A percentile compares a stretch with the other conserved stretches of the same genome.
phyloP scores from a whole-genome alignment of 2,888 invertebrate species.

The Ophion ellenae region DNA sequence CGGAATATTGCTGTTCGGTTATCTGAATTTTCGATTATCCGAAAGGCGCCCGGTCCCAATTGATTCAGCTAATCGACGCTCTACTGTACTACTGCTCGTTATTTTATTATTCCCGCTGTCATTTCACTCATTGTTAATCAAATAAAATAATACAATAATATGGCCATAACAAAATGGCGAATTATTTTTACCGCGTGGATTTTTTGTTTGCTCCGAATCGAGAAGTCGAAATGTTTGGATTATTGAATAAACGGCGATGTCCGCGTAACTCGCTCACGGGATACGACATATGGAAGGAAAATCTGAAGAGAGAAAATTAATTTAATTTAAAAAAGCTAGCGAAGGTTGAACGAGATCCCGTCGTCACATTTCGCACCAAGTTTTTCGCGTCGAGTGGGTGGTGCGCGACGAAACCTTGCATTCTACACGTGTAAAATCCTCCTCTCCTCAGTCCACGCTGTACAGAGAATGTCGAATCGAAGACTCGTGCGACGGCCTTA shows the following conservation, averaged over 20 bases:
- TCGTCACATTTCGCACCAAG: slow-evolving; percentile 49
- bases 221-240: slow-evolving; percentile 20
- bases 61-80: no score
- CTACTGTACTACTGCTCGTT: neutral
- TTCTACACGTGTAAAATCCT: neutral
- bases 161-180: neutral
- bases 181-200: neutral
- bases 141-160: neutral
- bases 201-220: slow-evolving; percentile 8
- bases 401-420: slow-evolving; percentile 17
- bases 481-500: slow-evolving; percentile 39
- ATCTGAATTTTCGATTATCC: no score
- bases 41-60: no score
- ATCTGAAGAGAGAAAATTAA: neutral
- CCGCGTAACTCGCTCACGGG: neutral
- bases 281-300: slow-evolving; percentile 14
- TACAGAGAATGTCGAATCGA: slow-evolving; percentile 27
- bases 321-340: neutral
- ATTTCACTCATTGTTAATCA: neutral
- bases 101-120: neutral
- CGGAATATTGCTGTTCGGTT: no score
- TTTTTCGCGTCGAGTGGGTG: slow-evolving; percentile 23
- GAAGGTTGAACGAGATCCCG: slow-evolving; percentile 51
- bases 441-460: neutral
- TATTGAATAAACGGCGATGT: slow-evolving; percentile 27